Evolutionary conservation across 2,888 invertebrate species (phyloP), one percentile per base, ranked within the genome.

Genomic region (Erebia epiphron): DNA sequence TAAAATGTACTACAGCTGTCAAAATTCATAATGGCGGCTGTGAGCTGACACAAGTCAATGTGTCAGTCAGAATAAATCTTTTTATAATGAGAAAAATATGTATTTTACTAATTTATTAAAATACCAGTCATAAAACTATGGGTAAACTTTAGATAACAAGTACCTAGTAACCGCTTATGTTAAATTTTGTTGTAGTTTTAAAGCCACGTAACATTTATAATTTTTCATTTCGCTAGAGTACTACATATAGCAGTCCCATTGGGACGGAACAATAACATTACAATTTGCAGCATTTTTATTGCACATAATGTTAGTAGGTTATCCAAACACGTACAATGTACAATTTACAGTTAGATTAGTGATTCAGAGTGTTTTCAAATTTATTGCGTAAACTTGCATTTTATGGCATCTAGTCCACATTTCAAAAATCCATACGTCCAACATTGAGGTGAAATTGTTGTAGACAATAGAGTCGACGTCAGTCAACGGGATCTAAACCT

Each of bases 361-460:
- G 2, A 60, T 41, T 43, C 46, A 41, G 35, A 7, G 35, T 64
- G 52, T 49, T 52, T 26, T 50, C 13, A 50, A 52, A 26, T 63
- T 63, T 50, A 64, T 35, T 54, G 64, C 13, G 54, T 52, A 26
- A 26, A 50, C 10, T 65, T 54, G 63, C 18, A 54, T 41, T 54
- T n/a, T 65, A 54, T 41, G 13, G 35, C 35, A 35, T 7, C 4
- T 13, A 14, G 14, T 54, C 16, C 52, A 52, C 7, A 41, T 16
- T 65, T 65, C 41, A 65, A 65, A 35, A 13, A 54, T 52, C 16
- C 61, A 10, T 54, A 54, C 0, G 18, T 18, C 11, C 11, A 10
- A 54, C 18, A 10, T 18, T 57, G 56, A 13, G 56, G 26, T 26
- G 10, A 57, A 21, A 21, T 56, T 56, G 56, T 16, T 11, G 11